Evolutionary conservation across 2,888 invertebrate genomes (phyloP), one percentile per base, ranked within the genome.

Genomic region (Vanessa cardui): DNA sequence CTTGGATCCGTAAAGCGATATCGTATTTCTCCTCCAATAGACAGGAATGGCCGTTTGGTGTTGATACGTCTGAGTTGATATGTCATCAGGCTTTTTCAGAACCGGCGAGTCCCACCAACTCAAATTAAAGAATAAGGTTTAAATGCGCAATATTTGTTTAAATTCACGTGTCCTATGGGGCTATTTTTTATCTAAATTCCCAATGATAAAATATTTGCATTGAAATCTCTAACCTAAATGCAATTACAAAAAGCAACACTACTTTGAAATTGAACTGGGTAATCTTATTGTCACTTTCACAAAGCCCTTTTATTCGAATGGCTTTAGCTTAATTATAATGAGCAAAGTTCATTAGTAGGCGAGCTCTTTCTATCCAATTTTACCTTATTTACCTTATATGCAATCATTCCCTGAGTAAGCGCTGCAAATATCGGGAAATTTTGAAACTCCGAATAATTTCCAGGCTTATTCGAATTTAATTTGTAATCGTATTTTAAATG

Each of bases 331-430:
- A 71, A 79, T 78, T 78, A 76, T 75, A 75, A 78, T 79, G 76
- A 77, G 73, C 68, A 73, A 75, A 79, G 77, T 74, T 77, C 74
- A 77, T 80, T 78, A 78, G 75, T 73, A 73, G 70, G 71, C 72
- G 72, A 73, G 74, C 74, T 75, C 73, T 75, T 76, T 75, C 74
- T 77, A 78, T 78, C 72, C 73, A 76, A 76, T 78, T 78, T 62
- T 62, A 59, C 69, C 68, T 66, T 70, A 74, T 78, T 66, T 64
- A 66, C 68, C 69, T 65, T 69, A 73, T 68, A 71, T 70, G 71
- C 65, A 74, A 67, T 72, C 72, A 73, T 72, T 75, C 66, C 62
- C 66, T 68, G 67, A 46, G 71, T 50, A 58, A 61, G 61, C 44
- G 47, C 56, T 33, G 54, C 44, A 54, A 64, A 56, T 58, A 47